phyloP scores from a whole-genome alignment of 2,888 invertebrate genomes.

The Sphaerophoria rueppellii region DNA sequence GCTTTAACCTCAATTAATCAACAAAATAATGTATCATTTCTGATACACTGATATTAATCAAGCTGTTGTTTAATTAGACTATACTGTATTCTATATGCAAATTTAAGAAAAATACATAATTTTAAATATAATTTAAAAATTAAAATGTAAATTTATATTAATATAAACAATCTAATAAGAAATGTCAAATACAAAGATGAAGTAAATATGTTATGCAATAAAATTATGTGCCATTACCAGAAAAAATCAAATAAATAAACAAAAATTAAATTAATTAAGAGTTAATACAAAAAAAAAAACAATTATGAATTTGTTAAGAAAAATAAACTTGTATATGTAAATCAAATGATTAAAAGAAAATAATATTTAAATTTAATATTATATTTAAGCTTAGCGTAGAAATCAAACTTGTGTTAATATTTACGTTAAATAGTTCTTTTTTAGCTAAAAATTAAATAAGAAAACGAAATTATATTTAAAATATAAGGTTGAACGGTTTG shows the following conservation, averaged over 20 bases:
- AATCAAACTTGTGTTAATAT: constrained; percentile 25
- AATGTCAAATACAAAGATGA: constrained; percentile 41
- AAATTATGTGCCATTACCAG: constrained; percentile 82
- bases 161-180: not conserved
- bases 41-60: constrained; percentile 6
- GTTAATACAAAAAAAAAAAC: constrained; percentile 42
- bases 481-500: not conserved
- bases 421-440: constrained; percentile 8
- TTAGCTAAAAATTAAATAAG: constrained; percentile 21
- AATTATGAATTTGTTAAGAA: constrained; percentile 38
- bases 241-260: constrained; percentile 71
- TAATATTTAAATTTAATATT: constrained; percentile 32
- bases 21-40: not conserved
- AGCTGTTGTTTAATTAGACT: not conserved
- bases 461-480: not conserved
- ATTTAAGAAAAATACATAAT: not conserved
- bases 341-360: constrained; percentile 33
- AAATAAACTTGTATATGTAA: constrained; percentile 52
- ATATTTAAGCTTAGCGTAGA: constrained; percentile 17
- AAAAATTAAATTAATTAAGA: not conserved
- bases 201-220: constrained; percentile 79
- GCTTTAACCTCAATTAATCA: constrained; percentile 48
- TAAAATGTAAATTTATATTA: constrained; percentile 49
- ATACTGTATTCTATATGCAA: not conserved
- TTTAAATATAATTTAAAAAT: constrained; percentile 14